Conservation (phyloP, 2,113 vertebrate species). For the Labeo catla region DNA sequence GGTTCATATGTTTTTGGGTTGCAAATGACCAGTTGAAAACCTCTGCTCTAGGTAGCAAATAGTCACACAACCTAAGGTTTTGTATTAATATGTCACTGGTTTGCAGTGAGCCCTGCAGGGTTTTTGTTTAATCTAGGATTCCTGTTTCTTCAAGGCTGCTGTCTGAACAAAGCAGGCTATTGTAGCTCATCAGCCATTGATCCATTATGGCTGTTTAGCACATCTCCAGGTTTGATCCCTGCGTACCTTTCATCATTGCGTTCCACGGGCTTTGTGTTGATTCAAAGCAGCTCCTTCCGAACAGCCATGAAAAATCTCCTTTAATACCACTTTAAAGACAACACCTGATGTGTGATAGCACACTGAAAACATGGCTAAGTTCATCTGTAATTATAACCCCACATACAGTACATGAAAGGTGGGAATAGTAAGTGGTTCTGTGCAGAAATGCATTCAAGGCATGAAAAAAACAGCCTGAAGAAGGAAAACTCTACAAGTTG, state of each 20-base stretch:
- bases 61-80: background rate
- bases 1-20: background rate
- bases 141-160: conserved; percentile 9
- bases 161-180: conserved; percentile 33
- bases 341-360: conserved; percentile 19
- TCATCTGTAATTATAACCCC: conserved; percentile 19
- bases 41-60: background rate
- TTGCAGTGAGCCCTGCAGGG: background rate
- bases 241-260: conserved; percentile 32
- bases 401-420: conserved; percentile 13
- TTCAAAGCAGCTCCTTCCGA: conserved; percentile 32
- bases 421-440: background rate
- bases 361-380: conserved; percentile 9
- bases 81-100: background rate
- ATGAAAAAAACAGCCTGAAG: background rate
- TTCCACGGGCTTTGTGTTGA: conserved; percentile 28
- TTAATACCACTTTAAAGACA: conserved; percentile 36
- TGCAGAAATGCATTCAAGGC: conserved; percentile 1
- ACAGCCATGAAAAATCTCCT: conserved; percentile 14
- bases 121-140: conserved; percentile 35
- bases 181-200: conserved; percentile 34
- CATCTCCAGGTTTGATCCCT: conserved; percentile 29
- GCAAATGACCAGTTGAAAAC: background rate
- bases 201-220: conserved; percentile 29
- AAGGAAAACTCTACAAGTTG: background rate